These are phyloP conservation scores for Archivesica marissinica DNA, from an alignment of 1,140 invertebrate species.

Conservation along the genomic window DNA sequence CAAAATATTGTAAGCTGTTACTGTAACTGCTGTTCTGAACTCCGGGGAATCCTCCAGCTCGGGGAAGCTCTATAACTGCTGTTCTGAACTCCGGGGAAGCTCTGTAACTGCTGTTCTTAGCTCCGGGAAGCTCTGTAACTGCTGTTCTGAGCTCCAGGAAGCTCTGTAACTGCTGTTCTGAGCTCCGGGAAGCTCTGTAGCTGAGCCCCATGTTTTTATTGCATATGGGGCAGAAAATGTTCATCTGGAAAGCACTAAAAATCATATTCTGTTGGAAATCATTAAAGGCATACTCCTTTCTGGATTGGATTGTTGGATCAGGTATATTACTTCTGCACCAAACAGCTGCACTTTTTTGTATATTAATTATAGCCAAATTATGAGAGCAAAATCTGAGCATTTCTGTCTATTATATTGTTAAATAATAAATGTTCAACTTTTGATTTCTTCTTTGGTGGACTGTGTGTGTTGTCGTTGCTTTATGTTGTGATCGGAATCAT, in stretches of 20 bases:
- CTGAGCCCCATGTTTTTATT: no score
- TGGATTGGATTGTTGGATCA: background rate
- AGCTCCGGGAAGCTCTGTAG: no score
- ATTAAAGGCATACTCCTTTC: background rate
- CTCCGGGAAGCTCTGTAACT: no score
- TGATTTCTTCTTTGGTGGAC: background rate
- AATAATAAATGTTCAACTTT: background rate
- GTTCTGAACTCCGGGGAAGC: no score
- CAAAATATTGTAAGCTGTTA: no score
- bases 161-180: no score
- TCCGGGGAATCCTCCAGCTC: no score
- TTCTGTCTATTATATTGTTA: background rate
- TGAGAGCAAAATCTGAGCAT: background rate
- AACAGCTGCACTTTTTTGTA: background rate
- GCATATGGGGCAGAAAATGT: background rate
- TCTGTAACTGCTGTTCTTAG: no score
- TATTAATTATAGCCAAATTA: background rate
- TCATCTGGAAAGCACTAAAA: background rate
- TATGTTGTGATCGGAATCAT: constrained; percentile 22
- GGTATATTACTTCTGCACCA: background rate
- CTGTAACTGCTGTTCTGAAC: no score
- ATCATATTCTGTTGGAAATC: background rate
- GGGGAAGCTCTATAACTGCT: no score
- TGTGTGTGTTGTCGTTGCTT: constrained; percentile 2
- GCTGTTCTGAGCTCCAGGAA: no score